phyloP scores from a whole-genome alignment of 2,113 vertebrate genomes.

The Elachura formosa region DNA sequence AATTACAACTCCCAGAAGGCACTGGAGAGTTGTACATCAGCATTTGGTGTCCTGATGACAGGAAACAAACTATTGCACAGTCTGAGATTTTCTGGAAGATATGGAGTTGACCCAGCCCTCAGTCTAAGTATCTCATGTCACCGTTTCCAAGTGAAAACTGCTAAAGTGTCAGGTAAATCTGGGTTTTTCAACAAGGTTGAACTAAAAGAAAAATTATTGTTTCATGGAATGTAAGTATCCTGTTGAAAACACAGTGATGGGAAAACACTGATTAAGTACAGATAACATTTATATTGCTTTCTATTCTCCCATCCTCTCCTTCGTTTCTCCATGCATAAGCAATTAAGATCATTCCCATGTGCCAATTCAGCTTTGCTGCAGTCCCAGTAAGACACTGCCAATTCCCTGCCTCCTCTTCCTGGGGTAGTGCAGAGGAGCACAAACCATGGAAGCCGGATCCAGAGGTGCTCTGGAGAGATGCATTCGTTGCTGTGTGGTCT shows the following conservation, averaged over 20 bases:
- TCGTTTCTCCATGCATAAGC: not conserved
- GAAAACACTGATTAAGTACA: not conserved
- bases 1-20: not conserved
- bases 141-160: constrained; percentile 7
- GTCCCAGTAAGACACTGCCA: not conserved
- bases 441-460: not conserved
- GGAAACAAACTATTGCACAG: constrained; percentile 55
- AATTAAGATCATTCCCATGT: not conserved
- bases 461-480: constrained; percentile 28
- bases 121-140: constrained; percentile 11
- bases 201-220: not conserved
- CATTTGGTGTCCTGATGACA: constrained; percentile 43
- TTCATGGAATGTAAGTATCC: not conserved
- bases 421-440: not conserved
- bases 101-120: not conserved
- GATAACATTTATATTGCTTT: not conserved
- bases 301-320: not conserved
- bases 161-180: constrained; percentile 36
- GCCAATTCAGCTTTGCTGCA: not conserved
- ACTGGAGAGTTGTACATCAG: constrained; percentile 33
- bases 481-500: constrained; percentile 3
- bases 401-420: not conserved
- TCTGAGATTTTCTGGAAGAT: constrained; percentile 53
- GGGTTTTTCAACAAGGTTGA: constrained; percentile 26
- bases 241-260: constrained; percentile 2